Conservation (phyloP, 2,113 vertebrate genomes). For the Hystrix brachyura region DNA sequence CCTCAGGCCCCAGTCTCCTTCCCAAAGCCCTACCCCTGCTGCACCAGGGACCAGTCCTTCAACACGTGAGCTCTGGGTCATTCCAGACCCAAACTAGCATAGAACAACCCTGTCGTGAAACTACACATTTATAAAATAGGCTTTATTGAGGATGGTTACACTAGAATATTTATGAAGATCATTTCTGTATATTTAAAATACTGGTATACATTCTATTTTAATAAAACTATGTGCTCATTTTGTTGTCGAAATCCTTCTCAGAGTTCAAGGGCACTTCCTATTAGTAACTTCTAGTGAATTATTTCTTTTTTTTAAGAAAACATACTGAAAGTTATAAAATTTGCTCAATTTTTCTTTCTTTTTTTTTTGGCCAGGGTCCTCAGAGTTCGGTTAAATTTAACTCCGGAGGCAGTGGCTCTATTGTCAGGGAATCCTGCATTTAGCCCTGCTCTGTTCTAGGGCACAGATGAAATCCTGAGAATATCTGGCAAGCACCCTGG, state of each 20-base stretch:
- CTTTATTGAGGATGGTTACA: neutral
- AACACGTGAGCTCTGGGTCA: neutral
- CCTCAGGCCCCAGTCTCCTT: neutral
- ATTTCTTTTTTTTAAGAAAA: neutral
- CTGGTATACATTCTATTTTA: neutral
- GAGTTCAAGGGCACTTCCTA: neutral
- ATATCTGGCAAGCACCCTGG: neutral
- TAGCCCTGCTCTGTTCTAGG: accelerated
- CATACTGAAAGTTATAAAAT: neutral
- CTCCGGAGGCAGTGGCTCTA: neutral
- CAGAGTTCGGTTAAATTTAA: neutral
- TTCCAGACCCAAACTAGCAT: neutral
- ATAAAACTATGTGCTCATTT: conserved; percentile 36
- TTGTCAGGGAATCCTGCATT: neutral
- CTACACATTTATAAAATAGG: neutral
- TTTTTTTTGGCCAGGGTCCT: neutral
- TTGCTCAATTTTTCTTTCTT: neutral
- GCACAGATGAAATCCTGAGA: neutral
- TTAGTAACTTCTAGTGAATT: neutral
- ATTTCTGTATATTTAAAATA: neutral
- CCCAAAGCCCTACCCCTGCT: neutral
- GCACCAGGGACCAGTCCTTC: neutral
- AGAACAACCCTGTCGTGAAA: conserved; percentile 1
- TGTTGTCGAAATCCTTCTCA: neutral
- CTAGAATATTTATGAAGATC: neutral